These are phyloP conservation scores for Barbus barbus DNA, from an alignment of 2,113 vertebrate genomes.

Conservation along the genomic window DNA sequence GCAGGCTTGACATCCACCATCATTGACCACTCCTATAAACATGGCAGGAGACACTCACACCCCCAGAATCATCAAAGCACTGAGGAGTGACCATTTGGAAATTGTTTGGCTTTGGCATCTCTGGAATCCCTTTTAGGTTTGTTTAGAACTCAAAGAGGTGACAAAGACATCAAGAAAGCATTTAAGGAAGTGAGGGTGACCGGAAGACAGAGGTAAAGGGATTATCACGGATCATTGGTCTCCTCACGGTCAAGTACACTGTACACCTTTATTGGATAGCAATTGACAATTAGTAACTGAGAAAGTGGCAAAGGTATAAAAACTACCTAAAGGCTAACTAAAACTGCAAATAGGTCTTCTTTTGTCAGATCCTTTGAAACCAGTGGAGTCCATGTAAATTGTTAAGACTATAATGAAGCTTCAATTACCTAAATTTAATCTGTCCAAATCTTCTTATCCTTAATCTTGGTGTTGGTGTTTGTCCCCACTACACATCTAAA, in stretches of 20 bases:
- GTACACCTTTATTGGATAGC: not conserved
- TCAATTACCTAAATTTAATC: constrained; percentile 9
- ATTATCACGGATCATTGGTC: constrained; percentile 20
- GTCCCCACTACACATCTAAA: constrained; percentile 2
- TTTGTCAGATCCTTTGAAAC: not conserved
- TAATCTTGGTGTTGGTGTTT: constrained; percentile 14
- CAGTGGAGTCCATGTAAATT: not conserved
- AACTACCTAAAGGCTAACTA: not conserved
- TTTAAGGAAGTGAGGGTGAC: constrained; percentile 47
- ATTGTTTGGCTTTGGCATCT: constrained; percentile 54
- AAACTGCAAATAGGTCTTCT: not conserved
- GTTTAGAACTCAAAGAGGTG: constrained; percentile 49
- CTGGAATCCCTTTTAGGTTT: constrained; percentile 60
- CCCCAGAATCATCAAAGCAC: constrained; percentile 47
- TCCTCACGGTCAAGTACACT: constrained; percentile 38
- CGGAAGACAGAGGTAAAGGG: constrained; percentile 37
- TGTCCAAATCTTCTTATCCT: constrained; percentile 5
- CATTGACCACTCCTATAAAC: constrained; percentile 52
- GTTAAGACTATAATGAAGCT: constrained; percentile 12
- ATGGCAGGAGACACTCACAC: constrained; percentile 45
- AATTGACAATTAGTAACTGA: not conserved
- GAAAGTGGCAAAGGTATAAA: not conserved
- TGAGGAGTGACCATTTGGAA: constrained; percentile 45
- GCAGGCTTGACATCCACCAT: constrained; percentile 46
- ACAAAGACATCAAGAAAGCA: constrained; percentile 59